A percentile compares a stretch with the other conserved stretches of the same genome.
These are phyloP conservation scores for Drosophila antonietae DNA, from an alignment of 2,888 invertebrate genomes.

Conservation along the genomic window DNA sequence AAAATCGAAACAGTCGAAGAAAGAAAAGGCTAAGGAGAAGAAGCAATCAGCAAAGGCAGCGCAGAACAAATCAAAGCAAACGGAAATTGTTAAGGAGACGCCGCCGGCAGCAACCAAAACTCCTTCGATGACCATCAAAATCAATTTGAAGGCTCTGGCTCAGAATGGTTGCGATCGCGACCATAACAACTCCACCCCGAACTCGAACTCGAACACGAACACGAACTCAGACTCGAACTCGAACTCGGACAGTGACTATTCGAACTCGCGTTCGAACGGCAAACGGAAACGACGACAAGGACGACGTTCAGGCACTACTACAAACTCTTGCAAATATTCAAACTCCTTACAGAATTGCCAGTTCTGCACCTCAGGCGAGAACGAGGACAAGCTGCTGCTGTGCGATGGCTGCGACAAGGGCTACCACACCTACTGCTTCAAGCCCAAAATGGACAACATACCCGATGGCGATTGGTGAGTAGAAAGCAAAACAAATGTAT, in stretches of 20 bases:
- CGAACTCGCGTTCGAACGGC: slow-evolving; percentile 41
- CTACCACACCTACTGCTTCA: slow-evolving; percentile 99
- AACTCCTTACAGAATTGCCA: slow-evolving; percentile 94
- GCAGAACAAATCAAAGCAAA: slow-evolving; percentile 34
- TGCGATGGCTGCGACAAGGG: slow-evolving; percentile 99
- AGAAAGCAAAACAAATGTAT: slow-evolving; percentile 5
- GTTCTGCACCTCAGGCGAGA: slow-evolving; percentile 98
- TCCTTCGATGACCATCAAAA: slow-evolving; percentile 69
- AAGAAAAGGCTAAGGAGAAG: slow-evolving; percentile 42
- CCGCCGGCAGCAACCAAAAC: slow-evolving; percentile 1
- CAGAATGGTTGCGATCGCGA: slow-evolving; percentile 51
- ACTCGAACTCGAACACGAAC: slow-evolving; percentile 17
- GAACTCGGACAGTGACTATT: slow-evolving; percentile 52
- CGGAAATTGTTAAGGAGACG: slow-evolving; percentile 9
- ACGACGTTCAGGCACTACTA: slow-evolving; percentile 74
- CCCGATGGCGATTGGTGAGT: slow-evolving; percentile 98
- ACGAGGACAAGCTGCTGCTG: slow-evolving; percentile 96
- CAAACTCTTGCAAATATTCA: slow-evolving; percentile 83
- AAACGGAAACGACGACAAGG: slow-evolving; percentile 44
- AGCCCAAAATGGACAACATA: slow-evolving; percentile 97
- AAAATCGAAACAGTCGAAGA: slow-evolving; percentile 41
- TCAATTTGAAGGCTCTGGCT: slow-evolving; percentile 74
- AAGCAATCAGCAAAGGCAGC: slow-evolving; percentile 33
- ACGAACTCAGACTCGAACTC: slow-evolving; percentile 25
- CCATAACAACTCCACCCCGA: slow-evolving; percentile 6